Conservation (phyloP, 2,797 vertebrate species). For the Sarcoramphus papa region DNA sequence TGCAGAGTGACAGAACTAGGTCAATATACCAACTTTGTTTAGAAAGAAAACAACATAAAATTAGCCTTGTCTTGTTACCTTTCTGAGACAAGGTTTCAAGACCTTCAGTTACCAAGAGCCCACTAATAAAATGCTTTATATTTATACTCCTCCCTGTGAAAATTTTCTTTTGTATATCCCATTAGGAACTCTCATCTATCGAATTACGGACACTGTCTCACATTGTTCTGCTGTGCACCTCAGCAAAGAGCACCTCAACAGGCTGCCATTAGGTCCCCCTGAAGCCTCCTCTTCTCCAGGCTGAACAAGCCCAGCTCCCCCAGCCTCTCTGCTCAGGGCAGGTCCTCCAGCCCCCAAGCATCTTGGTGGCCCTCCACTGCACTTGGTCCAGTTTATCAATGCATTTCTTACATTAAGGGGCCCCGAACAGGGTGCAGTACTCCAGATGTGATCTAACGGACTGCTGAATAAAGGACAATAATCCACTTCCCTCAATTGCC, state of each 20-base stretch:
- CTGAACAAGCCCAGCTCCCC: background rate
- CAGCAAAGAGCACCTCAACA: background rate
- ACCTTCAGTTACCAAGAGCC: background rate
- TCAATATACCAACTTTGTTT: conserved; percentile 13
- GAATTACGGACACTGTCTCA: background rate
- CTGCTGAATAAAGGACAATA: background rate
- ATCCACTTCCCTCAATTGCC: background rate
- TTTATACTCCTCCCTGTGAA: background rate
- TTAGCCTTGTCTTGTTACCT: background rate
- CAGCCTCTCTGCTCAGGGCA: background rate
- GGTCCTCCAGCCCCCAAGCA: background rate
- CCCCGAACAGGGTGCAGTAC: background rate
- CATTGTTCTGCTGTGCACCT: background rate
- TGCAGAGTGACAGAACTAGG: conserved; percentile 52
- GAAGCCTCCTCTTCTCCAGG: background rate
- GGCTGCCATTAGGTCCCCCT: background rate
- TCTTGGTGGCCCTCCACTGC: background rate
- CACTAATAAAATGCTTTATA: background rate
- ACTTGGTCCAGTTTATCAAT: background rate
- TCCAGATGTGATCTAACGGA: background rate
- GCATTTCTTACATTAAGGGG: background rate
- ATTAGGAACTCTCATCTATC: background rate
- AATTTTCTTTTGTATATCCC: background rate
- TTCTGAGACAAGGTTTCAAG: background rate
- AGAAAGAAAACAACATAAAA: background rate